Conservation (phyloP, 2,888 invertebrate species). For the Sphaeridia pumilis region DNA sequence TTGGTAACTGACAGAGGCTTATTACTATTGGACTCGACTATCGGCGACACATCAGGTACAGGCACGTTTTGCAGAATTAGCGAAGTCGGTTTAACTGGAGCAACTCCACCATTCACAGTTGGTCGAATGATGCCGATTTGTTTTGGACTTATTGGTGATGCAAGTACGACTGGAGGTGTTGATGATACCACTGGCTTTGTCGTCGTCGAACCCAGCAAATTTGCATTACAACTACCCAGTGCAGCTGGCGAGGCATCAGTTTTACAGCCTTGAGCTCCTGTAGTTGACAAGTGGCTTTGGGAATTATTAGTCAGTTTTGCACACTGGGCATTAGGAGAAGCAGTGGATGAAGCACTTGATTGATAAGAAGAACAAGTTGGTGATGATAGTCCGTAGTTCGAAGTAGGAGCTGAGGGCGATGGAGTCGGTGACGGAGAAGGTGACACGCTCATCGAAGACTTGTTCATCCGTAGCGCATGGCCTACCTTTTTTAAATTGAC, state of each 20-base stretch:
- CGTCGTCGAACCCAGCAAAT: not conserved
- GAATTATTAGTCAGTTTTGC: too few relatives aligned
- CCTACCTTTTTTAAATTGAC: conserved; percentile 25
- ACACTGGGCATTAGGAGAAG: too few relatives aligned
- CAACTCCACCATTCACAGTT: too few relatives aligned
- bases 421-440: conserved; percentile 15
- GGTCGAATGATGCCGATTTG: conserved; percentile 47
- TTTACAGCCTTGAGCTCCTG: conserved; percentile 2
- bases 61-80: conserved; percentile 17
- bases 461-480: conserved; percentile 30
- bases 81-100: conserved; percentile 17
- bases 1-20: not conserved
- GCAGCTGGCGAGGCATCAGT: conserved; percentile 1
- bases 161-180: not conserved
- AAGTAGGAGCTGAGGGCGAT: conserved; percentile 8
- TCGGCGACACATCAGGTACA: conserved; percentile 14
- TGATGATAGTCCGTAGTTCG: not conserved
- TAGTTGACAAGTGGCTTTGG: conserved; percentile 16
- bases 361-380: not conserved
- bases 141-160: conserved; percentile 32
- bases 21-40: not conserved
- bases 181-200: not conserved
- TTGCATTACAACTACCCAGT: conserved; percentile 1
- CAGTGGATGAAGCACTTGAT: too few relatives aligned
- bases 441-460: conserved; percentile 17